These are phyloP conservation scores for Abscondita cerata DNA, from an alignment of 2,888 invertebrate genomes.

Conservation along the genomic window DNA sequence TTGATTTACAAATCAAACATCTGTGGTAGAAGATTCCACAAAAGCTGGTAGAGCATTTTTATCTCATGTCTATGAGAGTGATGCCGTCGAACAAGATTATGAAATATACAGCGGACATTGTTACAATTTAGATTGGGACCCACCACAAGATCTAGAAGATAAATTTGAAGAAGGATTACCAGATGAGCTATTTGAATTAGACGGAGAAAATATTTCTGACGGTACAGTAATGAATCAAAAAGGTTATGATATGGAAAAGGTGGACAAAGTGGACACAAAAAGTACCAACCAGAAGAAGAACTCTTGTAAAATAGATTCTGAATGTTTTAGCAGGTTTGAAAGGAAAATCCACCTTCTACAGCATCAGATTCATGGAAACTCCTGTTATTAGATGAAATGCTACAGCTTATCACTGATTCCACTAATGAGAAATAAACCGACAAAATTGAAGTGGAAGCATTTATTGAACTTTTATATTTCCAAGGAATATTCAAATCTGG, in stretches of 20 bases:
- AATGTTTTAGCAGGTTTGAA: background rate
- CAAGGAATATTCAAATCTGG: conserved; percentile 3
- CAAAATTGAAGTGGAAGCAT: background rate
- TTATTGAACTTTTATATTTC: background rate
- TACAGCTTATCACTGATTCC: background rate
- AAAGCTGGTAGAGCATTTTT: no score
- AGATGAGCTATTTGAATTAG: no score
- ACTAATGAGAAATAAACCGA: background rate
- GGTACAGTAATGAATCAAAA: background rate
- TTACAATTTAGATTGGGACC: background rate
- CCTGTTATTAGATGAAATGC: background rate
- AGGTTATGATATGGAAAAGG: background rate
- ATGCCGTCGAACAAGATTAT: background rate
- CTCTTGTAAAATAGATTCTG: background rate
- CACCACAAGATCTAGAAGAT: background rate
- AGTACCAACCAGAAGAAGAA: background rate
- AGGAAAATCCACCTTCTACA: background rate
- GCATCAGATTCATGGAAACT: background rate
- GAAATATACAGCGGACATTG: background rate
- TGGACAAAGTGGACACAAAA: background rate
- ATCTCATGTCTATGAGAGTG: background rate
- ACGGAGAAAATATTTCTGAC: background rate
- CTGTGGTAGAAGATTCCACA: background rate
- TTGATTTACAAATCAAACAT: background rate
- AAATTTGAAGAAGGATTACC: background rate